Evolutionary conservation across 2,888 invertebrate species (phyloP), one percentile per base, ranked within the genome.

Genomic region (Eremobia ochroleuca): DNA sequence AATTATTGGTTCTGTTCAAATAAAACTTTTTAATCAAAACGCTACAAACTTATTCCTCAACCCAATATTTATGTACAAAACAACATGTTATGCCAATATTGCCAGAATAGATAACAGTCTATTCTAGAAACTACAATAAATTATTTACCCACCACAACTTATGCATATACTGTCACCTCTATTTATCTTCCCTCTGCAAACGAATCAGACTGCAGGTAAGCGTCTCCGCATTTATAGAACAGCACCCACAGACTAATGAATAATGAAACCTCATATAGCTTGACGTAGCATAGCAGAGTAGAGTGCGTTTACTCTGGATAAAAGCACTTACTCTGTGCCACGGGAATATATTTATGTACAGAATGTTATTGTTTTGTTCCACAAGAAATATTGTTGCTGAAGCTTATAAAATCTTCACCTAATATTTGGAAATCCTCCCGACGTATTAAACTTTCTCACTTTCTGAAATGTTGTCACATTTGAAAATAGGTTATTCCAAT

Each of bases 181-280:
- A 28, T 43, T 6, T 71, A 58, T 58, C 55, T 43, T 52, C 66
- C 15, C 62, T 69, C 18, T 70, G 28, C 43, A 43, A 52, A 52
- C 55, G 28, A 65, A 75, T 68, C 68, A 72, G 37, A 15, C 52
- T 67, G 28, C 46, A 49, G 37, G 76, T 71, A 73, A 76, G 59
- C 28, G 37, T 2, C 21, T 46, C 46, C 15, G 59, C 82, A 72
- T 65, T 79, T 72, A 75, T 79, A 75, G 49, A 68, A 65, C 46
- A 55, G 18, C 21, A 59, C 40, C 68, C 65, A 69, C 75, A 82
- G 82, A 79, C 72, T 79, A 82, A 79, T 85, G 78, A 86, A 85
- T 83, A 83, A 86, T 85, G 61, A 85, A 77, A 77, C 37, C 79
- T 82, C 65, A 70, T 82, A 75, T 28, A 76, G 69, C 34, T 70